Evolutionary conservation across 2,113 vertebrate species (phyloP).

Genomic region (Aplodontia rufa): DNA sequence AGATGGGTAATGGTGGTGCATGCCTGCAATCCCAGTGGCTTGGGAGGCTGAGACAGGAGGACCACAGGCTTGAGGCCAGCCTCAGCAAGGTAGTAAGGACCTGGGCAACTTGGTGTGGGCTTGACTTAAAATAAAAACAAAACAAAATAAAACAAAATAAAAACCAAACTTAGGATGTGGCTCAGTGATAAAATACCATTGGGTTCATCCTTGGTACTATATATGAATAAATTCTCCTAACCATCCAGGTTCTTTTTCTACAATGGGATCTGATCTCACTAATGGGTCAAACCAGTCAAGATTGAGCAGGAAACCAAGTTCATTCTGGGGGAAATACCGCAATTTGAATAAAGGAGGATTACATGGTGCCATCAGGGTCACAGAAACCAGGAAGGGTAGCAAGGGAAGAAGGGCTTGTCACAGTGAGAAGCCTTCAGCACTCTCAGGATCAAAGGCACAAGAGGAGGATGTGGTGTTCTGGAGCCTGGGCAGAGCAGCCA

Average conservation of each 20-base stretch:
- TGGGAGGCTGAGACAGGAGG: not conserved
- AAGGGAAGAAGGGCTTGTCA: not conserved
- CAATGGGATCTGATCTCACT: not conserved
- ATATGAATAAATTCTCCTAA: not conserved
- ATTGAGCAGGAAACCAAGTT: not conserved
- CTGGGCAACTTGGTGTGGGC: not conserved
- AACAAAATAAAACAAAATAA: too few relatives aligned
- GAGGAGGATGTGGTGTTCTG: not conserved
- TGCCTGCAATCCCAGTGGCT: not conserved
- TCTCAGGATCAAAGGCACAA: not conserved
- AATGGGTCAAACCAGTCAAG: not conserved
- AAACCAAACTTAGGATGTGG: too few relatives aligned
- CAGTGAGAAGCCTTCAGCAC: not conserved
- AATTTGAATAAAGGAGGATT: too few relatives aligned
- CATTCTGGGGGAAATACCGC: not conserved
- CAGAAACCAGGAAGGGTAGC: not conserved
- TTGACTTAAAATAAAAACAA: too few relatives aligned
- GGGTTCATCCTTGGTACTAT: too few relatives aligned
- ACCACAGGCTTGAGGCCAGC: not conserved
- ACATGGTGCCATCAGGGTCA: fast-evolving
- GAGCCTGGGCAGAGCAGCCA: too few relatives aligned
- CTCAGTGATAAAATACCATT: too few relatives aligned
- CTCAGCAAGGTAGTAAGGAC: not conserved
- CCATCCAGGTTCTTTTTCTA: not conserved
- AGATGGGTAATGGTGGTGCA: not conserved